Evolutionary conservation across 2,113 vertebrate genomes (phyloP).

Genomic region (Thomomys bottae): DNA sequence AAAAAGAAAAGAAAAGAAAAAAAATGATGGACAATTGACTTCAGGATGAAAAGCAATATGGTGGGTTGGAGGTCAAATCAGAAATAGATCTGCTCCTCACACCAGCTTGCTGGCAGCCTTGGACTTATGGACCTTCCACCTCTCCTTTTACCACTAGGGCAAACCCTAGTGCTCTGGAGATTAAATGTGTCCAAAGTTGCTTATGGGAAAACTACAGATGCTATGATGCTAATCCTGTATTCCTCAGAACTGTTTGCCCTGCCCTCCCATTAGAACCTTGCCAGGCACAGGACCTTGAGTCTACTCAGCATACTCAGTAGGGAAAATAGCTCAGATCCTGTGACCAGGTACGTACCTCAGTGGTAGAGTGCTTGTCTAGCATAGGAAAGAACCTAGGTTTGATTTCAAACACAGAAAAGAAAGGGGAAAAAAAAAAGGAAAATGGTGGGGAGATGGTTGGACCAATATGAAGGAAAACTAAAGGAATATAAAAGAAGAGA

Average conservation of each 20-base stretch:
- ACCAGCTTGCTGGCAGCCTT: neutral
- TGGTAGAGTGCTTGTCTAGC: neutral
- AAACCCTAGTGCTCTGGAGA: neutral
- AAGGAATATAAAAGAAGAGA: neutral
- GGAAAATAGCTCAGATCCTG: constrained; percentile 5
- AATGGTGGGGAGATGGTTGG: neutral
- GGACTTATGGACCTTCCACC: neutral
- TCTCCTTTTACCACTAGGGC: neutral
- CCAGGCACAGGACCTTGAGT: neutral
- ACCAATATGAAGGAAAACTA: neutral
- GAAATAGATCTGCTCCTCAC: neutral
- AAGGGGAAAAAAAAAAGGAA: no score
- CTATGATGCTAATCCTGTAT: neutral
- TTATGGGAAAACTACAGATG: neutral
- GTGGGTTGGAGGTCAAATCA: neutral
- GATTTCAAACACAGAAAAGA: neutral
- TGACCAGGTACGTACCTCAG: neutral
- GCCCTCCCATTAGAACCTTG: neutral
- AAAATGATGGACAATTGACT: neutral
- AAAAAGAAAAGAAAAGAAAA: neutral
- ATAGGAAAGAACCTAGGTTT: neutral
- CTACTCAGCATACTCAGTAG: neutral
- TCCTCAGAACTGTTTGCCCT: neutral
- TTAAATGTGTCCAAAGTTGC: neutral
- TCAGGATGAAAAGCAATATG: neutral